A percentile compares a stretch with the other conserved stretches of the same genome.
Evolutionary conservation across 2,888 invertebrate genomes (phyloP).

Genomic region (Scelioninae gen. 1): DNA sequence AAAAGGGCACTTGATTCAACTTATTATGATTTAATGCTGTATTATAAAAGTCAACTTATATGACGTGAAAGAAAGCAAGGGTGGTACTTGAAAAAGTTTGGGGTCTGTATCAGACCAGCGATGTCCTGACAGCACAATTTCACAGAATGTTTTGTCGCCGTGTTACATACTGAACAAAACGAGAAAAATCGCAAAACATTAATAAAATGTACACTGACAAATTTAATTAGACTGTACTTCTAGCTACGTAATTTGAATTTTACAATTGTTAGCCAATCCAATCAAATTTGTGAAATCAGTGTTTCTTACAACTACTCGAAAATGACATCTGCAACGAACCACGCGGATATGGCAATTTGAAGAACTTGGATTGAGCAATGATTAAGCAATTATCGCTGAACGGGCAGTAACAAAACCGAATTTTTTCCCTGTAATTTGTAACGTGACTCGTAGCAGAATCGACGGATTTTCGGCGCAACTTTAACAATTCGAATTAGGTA

Average conservation of each 20-base stretch:
- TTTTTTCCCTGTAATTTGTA: not conserved
- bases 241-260: no score
- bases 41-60: constrained; percentile 67
- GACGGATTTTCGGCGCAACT: not conserved
- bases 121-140: constrained; percentile 57
- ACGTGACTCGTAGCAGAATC: constrained; percentile 6
- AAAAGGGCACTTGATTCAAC: constrained; percentile 82
- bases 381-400: not conserved
- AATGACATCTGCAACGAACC: no score
- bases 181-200: not conserved
- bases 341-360: not conserved
- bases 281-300: no score
- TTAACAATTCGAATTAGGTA: constrained; percentile 32
- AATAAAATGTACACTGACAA: not conserved
- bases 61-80: constrained; percentile 39
- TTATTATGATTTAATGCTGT: constrained; percentile 72
- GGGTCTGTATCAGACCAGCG: constrained; percentile 26
- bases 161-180: constrained; percentile 3
- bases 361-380: not conserved
- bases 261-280: no score
- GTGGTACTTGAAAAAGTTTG: constrained; percentile 34
- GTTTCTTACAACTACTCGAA: no score
- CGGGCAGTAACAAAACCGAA: not conserved
- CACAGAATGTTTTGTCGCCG: constrained; percentile 25
- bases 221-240: no score